Evolutionary conservation across 2,797 vertebrate species (phyloP), one percentile per base, ranked within the genome.

Genomic region (Ptychobarbus kaznakovi): DNA sequence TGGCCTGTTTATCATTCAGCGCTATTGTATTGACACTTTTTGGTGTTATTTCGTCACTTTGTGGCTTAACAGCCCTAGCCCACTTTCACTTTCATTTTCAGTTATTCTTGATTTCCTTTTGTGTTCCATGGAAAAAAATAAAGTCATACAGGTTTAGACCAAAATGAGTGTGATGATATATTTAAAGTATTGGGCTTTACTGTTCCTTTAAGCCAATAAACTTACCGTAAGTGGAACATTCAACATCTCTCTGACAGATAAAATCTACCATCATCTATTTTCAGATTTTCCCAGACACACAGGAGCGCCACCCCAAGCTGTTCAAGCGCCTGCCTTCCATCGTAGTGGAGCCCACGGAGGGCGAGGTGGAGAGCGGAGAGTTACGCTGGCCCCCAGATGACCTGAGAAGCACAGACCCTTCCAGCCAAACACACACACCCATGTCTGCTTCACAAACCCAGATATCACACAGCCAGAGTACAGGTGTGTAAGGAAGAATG

Each of bases 301-400:
- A 95, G 65, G 96, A 97, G 87, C 95, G 96, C 88, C 95, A 94
- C 86, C 97, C 97, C 5, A 97, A 97, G 93, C 86, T 97, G 90
- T 95, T 96, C 81, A 97, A 97, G 92, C 94, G 97, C 72, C 93
- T 97, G 87, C 97, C 97, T 0, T 97, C 97, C 0, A 97, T 97
- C 3, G 96, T 97, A 80, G 97, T 97, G 86, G 97, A 97, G 92
- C 96, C 97, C 0, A 96, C 93, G 0, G 96, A 97, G 51, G 94
- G 91, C 0, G 96, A 97, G 76, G 97, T 97, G 88, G 97, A 97
- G 92, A 97, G 97, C 0, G 97, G 97, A 20, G 97, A 97, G 94
- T 94, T 97, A 3, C 96, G 97, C 83, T 97, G 97, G 97, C 97
- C 97, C 3, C 97, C 97, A 0, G 96, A 97, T 51, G 96, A 97